Evolutionary conservation across 2,888 invertebrate genomes (phyloP).

Genomic region (Nomada fabriciana): DNA sequence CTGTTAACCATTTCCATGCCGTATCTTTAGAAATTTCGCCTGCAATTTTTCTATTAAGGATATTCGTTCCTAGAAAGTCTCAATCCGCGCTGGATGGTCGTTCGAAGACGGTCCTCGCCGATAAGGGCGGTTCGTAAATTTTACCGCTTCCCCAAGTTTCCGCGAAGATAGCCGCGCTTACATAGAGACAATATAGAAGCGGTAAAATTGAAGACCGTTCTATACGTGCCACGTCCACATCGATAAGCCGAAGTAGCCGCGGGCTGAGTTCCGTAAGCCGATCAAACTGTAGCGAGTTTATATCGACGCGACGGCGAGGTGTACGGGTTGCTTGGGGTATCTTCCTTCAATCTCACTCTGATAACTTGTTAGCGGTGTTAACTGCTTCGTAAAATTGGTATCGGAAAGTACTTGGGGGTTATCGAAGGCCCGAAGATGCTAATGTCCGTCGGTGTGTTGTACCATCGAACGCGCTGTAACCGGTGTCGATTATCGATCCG

Average conservation of each 20-base stretch:
- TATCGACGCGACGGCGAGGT: slow-evolving; percentile 45
- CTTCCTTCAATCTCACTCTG: slow-evolving; percentile 71
- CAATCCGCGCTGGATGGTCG: background rate
- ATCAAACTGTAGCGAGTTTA: slow-evolving; percentile 70
- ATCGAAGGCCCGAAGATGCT: slow-evolving; percentile 40
- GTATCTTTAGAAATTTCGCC: no score
- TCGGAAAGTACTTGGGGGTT: slow-evolving; percentile 59
- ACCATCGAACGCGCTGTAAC: slow-evolving; percentile 14
- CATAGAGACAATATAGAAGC: slow-evolving; percentile 47
- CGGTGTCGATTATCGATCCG: slow-evolving; percentile 16
- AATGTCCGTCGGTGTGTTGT: slow-evolving; percentile 29
- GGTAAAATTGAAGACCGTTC: slow-evolving; percentile 37
- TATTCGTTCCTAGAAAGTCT: background rate
- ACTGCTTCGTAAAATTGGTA: slow-evolving; percentile 71
- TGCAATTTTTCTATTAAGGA: background rate
- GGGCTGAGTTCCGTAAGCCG: slow-evolving; percentile 71
- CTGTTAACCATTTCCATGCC: no score
- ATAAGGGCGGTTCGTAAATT: slow-evolving; percentile 49
- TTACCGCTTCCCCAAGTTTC: slow-evolving; percentile 35
- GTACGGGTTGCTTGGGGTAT: slow-evolving; percentile 55
- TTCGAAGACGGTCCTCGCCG: background rate
- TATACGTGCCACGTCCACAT: slow-evolving; percentile 23
- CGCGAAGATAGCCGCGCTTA: slow-evolving; percentile 28
- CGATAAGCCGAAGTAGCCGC: slow-evolving; percentile 66
- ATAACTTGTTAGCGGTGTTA: slow-evolving; percentile 72